These are phyloP conservation scores for Nephrocerus scutellatus DNA, from an alignment of 2,888 invertebrate species.

Conservation along the genomic window DNA sequence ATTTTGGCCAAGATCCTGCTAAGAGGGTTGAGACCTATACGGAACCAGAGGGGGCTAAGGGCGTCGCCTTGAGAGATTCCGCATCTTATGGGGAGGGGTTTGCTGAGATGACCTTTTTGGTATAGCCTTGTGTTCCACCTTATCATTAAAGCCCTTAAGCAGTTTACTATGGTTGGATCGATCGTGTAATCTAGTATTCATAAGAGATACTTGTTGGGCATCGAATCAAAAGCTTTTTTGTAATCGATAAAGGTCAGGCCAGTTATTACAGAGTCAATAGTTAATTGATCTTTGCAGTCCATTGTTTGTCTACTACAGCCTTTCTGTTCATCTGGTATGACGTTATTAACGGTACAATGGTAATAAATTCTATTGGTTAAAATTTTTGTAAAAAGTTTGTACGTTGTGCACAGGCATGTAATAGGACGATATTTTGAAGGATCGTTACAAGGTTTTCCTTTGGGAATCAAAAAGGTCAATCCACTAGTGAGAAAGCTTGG, in stretches of 20 bases:
- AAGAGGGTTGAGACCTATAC: no score
- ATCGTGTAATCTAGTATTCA: no score
- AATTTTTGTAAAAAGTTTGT: constrained; percentile 8
- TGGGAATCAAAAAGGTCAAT: constrained; percentile 6
- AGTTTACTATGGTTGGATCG: no score
- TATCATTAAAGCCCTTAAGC: no score
- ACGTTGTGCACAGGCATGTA: constrained; percentile 12
- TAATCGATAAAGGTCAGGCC: constrained; percentile 1
- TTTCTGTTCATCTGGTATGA: constrained; percentile 12
- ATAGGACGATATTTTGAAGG: constrained; percentile 9
- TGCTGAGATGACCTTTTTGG: no score
- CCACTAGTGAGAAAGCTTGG: no score
- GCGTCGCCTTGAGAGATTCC: no score
- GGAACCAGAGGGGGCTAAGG: no score
- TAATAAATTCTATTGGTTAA: constrained; percentile 5
- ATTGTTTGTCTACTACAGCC: constrained; percentile 7
- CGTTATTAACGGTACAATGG: constrained; percentile 2
- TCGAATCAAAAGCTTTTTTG: neutral
- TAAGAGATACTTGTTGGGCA: no score
- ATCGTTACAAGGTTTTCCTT: neutral
- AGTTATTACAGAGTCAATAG: constrained; percentile 7
- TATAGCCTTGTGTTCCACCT: no score
- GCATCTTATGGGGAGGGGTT: no score
- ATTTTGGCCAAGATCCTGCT: no score
- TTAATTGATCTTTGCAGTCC: constrained; percentile 14